Evolutionary conservation across 2,113 vertebrate species (phyloP).

Genomic region (Poicephalus meyeri): DNA sequence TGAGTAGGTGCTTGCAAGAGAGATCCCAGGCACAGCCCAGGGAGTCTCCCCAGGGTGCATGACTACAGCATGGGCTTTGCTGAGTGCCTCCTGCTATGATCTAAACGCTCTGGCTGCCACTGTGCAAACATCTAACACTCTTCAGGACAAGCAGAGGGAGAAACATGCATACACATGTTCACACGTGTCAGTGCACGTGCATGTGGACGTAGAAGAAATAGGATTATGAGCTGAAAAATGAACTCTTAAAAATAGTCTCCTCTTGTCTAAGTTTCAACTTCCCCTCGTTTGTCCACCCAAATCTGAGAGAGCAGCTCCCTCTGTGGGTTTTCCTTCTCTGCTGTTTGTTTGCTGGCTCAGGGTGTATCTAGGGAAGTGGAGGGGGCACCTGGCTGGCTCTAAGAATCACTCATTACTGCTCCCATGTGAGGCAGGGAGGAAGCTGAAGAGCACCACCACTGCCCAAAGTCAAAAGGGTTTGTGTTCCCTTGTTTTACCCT

Average conservation of each 20-base stretch:
- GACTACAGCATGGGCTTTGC: not conserved
- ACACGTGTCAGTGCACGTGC: fast-evolving
- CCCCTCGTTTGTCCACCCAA: constrained; percentile 35
- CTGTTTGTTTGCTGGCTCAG: constrained; percentile 50
- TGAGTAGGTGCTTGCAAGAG: not conserved
- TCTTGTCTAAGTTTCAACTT: constrained; percentile 2
- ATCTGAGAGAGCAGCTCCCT: constrained; percentile 57
- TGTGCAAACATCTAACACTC: not conserved
- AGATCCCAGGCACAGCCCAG: fast-evolving
- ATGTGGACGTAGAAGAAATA: fast-evolving
- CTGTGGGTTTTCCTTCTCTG: constrained; percentile 26
- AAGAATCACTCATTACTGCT: not conserved
- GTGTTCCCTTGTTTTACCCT: not conserved
- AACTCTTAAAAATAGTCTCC: not conserved
- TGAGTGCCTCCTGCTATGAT: not conserved
- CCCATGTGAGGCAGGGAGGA: not conserved
- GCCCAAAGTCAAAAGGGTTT: not conserved
- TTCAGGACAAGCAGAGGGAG: not conserved
- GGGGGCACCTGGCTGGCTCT: not conserved
- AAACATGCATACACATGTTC: not conserved
- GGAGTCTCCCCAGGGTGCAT: fast-evolving
- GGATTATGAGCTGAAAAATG: not conserved
- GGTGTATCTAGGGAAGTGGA: not conserved
- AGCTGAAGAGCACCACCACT: not conserved
- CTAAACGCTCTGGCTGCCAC: not conserved